Evolutionary conservation across 2,113 vertebrate genomes (phyloP).

Genomic region (Epinephelus fuscoguttatus): DNA sequence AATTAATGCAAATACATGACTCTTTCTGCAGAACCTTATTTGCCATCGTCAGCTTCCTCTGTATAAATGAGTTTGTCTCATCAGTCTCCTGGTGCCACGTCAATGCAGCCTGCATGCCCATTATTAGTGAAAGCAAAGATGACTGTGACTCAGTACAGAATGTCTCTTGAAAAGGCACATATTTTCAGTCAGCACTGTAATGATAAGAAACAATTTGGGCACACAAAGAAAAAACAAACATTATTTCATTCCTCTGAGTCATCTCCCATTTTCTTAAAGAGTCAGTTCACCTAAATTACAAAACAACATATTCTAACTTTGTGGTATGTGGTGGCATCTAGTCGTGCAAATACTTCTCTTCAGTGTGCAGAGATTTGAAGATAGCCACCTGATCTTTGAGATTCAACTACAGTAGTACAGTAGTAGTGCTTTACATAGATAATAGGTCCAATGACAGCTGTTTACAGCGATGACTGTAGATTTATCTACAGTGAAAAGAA

Average conservation of each 20-base stretch:
- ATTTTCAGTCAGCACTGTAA: conserved; percentile 15
- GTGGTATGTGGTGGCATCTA: neutral
- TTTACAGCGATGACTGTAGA: neutral
- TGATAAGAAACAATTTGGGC: conserved; percentile 25
- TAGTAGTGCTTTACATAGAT: neutral
- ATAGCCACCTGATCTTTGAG: neutral
- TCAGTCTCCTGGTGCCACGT: conserved; percentile 29
- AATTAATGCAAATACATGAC: conserved; percentile 4
- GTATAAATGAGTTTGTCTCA: conserved; percentile 16
- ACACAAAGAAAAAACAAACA: conserved; percentile 4
- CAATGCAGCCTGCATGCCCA: conserved; percentile 13
- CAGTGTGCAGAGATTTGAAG: neutral
- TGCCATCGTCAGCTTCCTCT: neutral
- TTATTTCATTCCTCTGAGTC: conserved; percentile 26
- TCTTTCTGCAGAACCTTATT: neutral
- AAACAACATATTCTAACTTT: neutral
- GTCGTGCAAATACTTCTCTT: neutral
- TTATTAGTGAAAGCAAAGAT: conserved; percentile 16
- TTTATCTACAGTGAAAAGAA: neutral
- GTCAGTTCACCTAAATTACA: neutral
- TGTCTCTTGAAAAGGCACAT: conserved; percentile 12
- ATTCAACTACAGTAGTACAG: neutral
- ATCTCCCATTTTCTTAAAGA: conserved; percentile 19
- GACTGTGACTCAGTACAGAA: conserved; percentile 28
- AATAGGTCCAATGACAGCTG: neutral